These are phyloP conservation scores for Euwallacea similis DNA, from an alignment of 1,140 invertebrate genomes.

Conservation along the genomic window DNA sequence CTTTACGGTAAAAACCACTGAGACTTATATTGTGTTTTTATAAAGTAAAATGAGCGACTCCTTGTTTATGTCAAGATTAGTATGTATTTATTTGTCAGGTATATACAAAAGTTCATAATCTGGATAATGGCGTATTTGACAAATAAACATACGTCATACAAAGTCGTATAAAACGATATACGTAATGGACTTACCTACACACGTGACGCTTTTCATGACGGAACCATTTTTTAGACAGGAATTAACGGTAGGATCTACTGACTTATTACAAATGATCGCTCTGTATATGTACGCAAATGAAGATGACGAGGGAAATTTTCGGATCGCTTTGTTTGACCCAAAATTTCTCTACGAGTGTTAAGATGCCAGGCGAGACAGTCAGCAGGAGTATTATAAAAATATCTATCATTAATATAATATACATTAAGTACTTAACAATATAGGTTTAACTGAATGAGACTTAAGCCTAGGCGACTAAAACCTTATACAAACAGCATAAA, in stretches of 20 bases:
- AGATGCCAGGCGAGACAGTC: too few species aligned
- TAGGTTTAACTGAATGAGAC: conserved; percentile 8
- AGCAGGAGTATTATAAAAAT: neutral
- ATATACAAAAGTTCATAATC: conserved; percentile 18
- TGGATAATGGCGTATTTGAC: neutral
- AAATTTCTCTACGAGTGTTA: too few species aligned
- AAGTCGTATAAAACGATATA: conserved; percentile 13
- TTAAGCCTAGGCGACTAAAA: neutral
- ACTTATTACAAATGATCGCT: too few species aligned
- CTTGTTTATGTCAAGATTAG: conserved; percentile 21
- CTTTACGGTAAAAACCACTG: too few species aligned
- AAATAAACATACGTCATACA: conserved; percentile 6
- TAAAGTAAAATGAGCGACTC: neutral
- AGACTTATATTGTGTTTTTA: too few species aligned
- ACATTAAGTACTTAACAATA: conserved; percentile 10
- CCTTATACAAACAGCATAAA: neutral
- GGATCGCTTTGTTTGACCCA: too few species aligned
- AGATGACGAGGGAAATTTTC: too few species aligned
- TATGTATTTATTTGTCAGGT: conserved; percentile 26
- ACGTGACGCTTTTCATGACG: too few species aligned
- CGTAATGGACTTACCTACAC: neutral
- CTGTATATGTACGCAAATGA: too few species aligned
- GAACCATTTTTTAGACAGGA: too few species aligned
- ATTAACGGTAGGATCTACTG: too few species aligned
- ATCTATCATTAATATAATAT: conserved; percentile 3